A percentile compares a stretch with the other conserved stretches of the same genome.
Evolutionary conservation across 1,140 invertebrate genomes (phyloP).

Genomic region (Drosophila navojoa): DNA sequence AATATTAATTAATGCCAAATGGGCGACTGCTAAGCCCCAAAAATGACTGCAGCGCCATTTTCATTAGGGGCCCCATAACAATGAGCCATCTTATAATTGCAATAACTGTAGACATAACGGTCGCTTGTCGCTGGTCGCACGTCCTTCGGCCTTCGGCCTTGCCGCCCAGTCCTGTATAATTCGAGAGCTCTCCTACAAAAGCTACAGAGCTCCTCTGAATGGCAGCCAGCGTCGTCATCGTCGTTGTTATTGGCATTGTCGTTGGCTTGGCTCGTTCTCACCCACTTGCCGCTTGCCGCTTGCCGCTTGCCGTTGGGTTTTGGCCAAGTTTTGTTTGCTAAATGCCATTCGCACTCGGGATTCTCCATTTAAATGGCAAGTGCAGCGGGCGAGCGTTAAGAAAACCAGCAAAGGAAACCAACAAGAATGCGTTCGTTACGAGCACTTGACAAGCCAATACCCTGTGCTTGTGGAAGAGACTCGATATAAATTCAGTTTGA

Average conservation of each 20-base stretch:
- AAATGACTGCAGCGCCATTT: constrained; percentile 65
- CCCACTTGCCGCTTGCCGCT: constrained; percentile 52
- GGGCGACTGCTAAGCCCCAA: constrained; percentile 58
- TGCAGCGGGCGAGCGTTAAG: constrained; percentile 41
- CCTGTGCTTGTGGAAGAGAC: neutral
- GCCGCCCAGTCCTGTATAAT: constrained; percentile 32
- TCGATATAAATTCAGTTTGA: too few species aligned
- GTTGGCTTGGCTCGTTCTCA: constrained; percentile 61
- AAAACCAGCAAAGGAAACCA: constrained; percentile 33
- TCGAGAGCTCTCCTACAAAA: constrained; percentile 4
- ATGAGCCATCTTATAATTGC: constrained; percentile 72
- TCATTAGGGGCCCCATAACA: constrained; percentile 70
- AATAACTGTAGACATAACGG: constrained; percentile 62
- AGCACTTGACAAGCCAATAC: neutral
- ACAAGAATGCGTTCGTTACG: neutral
- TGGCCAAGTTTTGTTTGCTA: constrained; percentile 73
- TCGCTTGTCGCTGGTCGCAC: neutral
- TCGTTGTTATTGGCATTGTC: constrained; percentile 22
- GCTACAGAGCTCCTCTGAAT: constrained; percentile 1
- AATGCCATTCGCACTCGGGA: constrained; percentile 56
- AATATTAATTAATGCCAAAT: constrained; percentile 81
- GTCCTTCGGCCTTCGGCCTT: constrained; percentile 26
- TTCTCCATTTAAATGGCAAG: constrained; percentile 74
- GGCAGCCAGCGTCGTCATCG: neutral
- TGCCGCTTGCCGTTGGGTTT: constrained; percentile 36